Base-by-base conservation (phyloP, 2,888 invertebrate species). In the Leptarthrus brevirostris region DNA sequence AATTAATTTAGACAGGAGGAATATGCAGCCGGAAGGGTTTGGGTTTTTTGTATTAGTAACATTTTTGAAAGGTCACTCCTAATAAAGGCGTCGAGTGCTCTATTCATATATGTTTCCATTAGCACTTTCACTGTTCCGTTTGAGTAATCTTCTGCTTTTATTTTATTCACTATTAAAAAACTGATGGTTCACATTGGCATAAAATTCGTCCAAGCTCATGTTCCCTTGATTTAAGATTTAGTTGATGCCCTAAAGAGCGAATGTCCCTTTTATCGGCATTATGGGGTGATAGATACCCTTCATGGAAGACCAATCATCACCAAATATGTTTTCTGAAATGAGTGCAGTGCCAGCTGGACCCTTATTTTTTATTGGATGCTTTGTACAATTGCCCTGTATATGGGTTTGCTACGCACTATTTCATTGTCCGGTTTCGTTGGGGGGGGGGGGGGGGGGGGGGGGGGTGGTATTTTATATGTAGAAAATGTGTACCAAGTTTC, bases 71-170 rank as follows among this genome's bases (percentile, higher is more conserved):
- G 40, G 2, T 64, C 54, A 2, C 72, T 64, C 22, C 77, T 61
- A 16, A 77, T 54, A 22, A 79, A 78, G 18, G 77, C 76, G 8
- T 78, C 76, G 2, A 77, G 49, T 12, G 77, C 77, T 66, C 77
- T 75, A 72, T 77, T 78, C 18, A 77, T 61, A 24, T 78, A 78
- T 6, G 54, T 76, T 40, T 74, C 76, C 18, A 76, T 76, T 8
- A 78, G 52, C 0, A 58, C 77, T 14, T 47, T 36, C 1, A 75
- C 66, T 2, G 76, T 76, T 66, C 78, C 78, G 6, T 47, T 52
- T 0, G 77, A 75, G 69, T 77, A 72, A 30, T 74, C 71, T 53
- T 77, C 77, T 0, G 76, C 75, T 72, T 79, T 77, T 3, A 79
- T 30, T 47, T 79, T 78, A 26, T 77, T 78, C 4, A 78, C 75